These are phyloP conservation scores for Ylistrum balloti DNA, from an alignment of 1,140 invertebrate genomes.

Conservation along the genomic window DNA sequence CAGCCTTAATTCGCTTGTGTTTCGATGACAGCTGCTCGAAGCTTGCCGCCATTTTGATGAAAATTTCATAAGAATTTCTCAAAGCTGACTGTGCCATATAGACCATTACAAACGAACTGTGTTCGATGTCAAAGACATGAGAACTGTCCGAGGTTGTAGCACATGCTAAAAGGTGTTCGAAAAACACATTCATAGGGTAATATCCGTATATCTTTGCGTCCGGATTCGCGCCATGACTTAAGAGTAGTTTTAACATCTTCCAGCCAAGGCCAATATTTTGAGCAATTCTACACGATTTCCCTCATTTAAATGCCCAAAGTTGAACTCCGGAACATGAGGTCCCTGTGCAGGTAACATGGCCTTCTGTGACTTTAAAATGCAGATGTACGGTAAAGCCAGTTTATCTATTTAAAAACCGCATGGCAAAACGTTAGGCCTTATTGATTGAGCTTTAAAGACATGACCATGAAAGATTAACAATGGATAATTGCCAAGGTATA, in stretches of 20 bases:
- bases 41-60: not conserved
- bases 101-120: not conserved
- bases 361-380: too few relatives aligned
- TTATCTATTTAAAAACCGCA: not conserved
- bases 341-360: too few relatives aligned
- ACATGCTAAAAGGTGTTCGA: slow-evolving; percentile 50
- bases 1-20: not conserved
- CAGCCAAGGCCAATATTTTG: slow-evolving; percentile 62
- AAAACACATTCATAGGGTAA: slow-evolving; percentile 63
- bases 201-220: slow-evolving; percentile 55
- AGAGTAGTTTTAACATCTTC: slow-evolving; percentile 61
- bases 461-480: not conserved
- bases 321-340: too few relatives aligned
- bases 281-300: slow-evolving; percentile 42
- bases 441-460: not conserved
- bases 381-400: not conserved
- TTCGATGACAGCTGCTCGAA: not conserved
- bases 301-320: not conserved
- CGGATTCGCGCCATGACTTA: slow-evolving; percentile 72
- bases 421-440: not conserved
- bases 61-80: not conserved
- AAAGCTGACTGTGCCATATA: not conserved
- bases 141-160: not conserved
- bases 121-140: not conserved
- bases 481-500: too few relatives aligned